Conservation (phyloP, 2,888 invertebrate species). For the Pristionchus japonicus region DNA sequence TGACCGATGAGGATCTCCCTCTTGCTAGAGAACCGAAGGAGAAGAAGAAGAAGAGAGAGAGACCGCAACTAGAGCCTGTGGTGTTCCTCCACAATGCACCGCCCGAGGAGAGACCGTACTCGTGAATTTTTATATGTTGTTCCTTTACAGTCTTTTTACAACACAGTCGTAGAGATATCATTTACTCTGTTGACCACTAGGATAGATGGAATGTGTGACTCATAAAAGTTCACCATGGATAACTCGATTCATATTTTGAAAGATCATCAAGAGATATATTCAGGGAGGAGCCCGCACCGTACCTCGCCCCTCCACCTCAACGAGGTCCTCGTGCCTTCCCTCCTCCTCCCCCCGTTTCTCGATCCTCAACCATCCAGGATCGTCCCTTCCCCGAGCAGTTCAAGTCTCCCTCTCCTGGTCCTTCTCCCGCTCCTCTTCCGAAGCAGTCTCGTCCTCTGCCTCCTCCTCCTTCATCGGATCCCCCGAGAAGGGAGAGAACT, state of each 20-base stretch:
- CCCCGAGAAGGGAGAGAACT: not conserved
- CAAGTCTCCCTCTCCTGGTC: not conserved
- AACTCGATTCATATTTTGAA: no score
- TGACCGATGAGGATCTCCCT: not conserved
- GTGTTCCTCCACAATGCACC: conserved; percentile 26
- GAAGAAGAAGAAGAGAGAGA: conserved; percentile 22
- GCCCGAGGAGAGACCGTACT: conserved; percentile 14
- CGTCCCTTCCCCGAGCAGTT: conserved; percentile 25
- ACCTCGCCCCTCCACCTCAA: conserved; percentile 50
- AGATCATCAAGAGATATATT: no score
- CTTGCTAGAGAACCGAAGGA: not conserved
- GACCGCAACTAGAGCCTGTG: not conserved
- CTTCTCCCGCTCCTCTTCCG: not conserved
- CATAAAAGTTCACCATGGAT: no score
- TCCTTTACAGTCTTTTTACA: no score
- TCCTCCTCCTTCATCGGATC: not conserved
- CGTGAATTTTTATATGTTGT: no score
- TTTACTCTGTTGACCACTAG: no score
- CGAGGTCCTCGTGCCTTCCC: conserved; percentile 42
- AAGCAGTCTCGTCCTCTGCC: not conserved
- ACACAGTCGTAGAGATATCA: no score
- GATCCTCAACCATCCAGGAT: not conserved
- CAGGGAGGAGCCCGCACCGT: conserved; percentile 50
- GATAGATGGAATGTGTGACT: no score
- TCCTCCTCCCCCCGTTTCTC: conserved; percentile 10